phyloP scores from a whole-genome alignment of 1,140 invertebrate genomes.

The Cyclina sinensis region DNA sequence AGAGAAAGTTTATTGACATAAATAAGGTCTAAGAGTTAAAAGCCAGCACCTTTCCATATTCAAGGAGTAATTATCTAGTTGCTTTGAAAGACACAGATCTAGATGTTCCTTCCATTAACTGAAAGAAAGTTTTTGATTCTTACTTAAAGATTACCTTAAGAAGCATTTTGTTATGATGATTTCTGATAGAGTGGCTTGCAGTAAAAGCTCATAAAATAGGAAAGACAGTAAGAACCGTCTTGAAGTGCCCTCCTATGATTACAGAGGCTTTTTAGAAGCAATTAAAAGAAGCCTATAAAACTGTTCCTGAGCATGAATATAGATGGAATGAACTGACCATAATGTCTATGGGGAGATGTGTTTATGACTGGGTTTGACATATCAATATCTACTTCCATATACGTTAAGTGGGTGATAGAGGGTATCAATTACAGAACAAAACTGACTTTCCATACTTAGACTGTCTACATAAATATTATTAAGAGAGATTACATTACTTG shows the following conservation, averaged over 20 bases:
- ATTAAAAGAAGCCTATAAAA: slow-evolving; percentile 10
- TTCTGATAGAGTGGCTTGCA: too few species aligned
- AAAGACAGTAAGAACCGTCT: not conserved
- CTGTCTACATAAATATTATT: slow-evolving; percentile 40
- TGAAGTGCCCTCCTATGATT: not conserved
- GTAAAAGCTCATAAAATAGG: not conserved
- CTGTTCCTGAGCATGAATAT: not conserved
- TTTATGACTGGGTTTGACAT: not conserved
- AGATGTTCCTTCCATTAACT: too few species aligned
- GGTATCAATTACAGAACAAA: slow-evolving; percentile 30
- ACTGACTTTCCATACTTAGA: slow-evolving; percentile 5
- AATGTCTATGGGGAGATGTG: not conserved
- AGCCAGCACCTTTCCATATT: too few species aligned
- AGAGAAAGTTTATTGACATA: too few species aligned
- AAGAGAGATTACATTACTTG: slow-evolving; percentile 23
- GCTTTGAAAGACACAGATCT: too few species aligned
- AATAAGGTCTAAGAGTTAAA: too few species aligned
- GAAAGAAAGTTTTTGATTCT: too few species aligned
- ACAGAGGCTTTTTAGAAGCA: slow-evolving; percentile 5
- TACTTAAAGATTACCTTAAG: too few species aligned
- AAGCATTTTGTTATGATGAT: too few species aligned
- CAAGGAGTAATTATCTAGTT: too few species aligned
- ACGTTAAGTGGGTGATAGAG: slow-evolving; percentile 12
- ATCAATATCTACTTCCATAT: slow-evolving; percentile 3
- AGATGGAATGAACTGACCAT: not conserved